A percentile compares a stretch with the other conserved stretches of the same genome.
These are phyloP conservation scores for Tolmerus cingulatus DNA, from an alignment of 2,888 invertebrate genomes.

Conservation along the genomic window DNA sequence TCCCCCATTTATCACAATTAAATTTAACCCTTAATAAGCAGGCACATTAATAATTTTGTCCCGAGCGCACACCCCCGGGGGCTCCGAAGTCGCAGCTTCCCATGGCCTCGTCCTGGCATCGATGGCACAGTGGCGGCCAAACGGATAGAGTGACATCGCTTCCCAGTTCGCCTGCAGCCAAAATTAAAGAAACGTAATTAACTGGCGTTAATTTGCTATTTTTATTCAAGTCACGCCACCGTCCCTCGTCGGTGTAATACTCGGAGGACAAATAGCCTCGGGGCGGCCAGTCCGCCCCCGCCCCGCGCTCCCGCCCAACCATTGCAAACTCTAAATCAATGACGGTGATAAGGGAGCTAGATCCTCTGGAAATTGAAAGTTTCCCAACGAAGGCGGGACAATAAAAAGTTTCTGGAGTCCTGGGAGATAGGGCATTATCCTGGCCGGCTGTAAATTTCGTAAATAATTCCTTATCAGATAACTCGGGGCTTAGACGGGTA, in stretches of 20 bases:
- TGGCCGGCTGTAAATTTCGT: neutral
- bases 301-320: neutral
- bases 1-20: slow-evolving; percentile 49
- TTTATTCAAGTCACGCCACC: slow-evolving; percentile 42
- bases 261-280: slow-evolving; percentile 12
- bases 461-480: neutral
- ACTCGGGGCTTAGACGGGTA: neutral
- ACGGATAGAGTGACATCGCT: neutral
- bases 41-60: slow-evolving; percentile 46
- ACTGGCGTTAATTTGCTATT: slow-evolving; percentile 46
- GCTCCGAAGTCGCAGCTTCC: neutral
- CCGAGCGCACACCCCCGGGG: neutral
- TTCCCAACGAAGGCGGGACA: neutral
- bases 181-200: slow-evolving; percentile 47
- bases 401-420: neutral
- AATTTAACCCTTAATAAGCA: slow-evolving; percentile 48
- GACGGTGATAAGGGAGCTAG: neutral
- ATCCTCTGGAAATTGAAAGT: neutral
- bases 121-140: neutral
- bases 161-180: slow-evolving; percentile 12
- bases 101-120: neutral
- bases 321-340: slow-evolving; percentile 30
- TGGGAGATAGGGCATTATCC: neutral
- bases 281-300: neutral
- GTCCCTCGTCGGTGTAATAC: neutral